These are phyloP conservation scores for Manacus vitellinus DNA, from an alignment of 2,113 vertebrate species.

Conservation along the genomic window DNA sequence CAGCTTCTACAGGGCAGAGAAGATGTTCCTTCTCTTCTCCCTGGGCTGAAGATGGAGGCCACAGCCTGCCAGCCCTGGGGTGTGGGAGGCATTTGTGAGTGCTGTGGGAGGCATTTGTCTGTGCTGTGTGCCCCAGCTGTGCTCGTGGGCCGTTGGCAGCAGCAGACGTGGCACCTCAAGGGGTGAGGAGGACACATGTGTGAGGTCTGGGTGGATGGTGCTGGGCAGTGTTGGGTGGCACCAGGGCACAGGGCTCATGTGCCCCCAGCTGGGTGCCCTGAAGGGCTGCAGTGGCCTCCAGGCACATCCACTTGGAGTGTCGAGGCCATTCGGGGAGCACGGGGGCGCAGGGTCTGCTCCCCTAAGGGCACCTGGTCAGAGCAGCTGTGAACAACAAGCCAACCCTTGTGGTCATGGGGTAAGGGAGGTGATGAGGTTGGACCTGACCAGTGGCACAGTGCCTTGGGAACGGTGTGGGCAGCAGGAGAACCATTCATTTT, in stretches of 20 bases:
- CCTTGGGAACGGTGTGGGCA: neutral
- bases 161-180: neutral
- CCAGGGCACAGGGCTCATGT: neutral
- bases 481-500: neutral
- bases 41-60: neutral
- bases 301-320: accelerated
- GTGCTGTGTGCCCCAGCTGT: neutral
- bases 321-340: accelerated
- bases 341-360: neutral
- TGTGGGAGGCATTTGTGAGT: neutral
- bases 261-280: neutral
- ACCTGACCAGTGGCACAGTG: accelerated
- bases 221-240: neutral
- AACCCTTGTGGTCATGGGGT: no score
- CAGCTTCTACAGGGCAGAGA: neutral
- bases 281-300: neutral
- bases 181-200: neutral
- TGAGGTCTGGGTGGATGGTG: neutral
- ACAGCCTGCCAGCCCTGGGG: neutral
- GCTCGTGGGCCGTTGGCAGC: neutral
- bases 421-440: neutral
- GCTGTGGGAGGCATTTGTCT: neutral
- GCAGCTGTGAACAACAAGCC: neutral
- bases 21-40: neutral
- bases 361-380: no score